Evolutionary conservation across 2,797 vertebrate species (phyloP).

Genomic region (Coilia nasus): DNA sequence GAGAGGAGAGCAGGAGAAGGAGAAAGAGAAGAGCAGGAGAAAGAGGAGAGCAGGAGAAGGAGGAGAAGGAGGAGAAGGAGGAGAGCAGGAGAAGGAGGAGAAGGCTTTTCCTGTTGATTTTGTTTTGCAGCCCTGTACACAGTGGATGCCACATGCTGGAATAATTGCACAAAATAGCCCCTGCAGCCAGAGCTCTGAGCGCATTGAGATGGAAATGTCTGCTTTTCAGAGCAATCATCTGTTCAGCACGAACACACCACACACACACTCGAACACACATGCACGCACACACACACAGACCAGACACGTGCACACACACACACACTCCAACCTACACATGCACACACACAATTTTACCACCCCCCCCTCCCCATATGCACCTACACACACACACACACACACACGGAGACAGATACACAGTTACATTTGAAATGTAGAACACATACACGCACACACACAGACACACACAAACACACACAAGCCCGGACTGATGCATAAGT

Average conservation of each 20-base stretch:
- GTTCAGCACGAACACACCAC: background rate
- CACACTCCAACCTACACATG: background rate
- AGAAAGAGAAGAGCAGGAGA: background rate
- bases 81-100: background rate
- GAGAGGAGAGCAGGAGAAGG: too few species aligned
- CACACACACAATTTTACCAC: background rate
- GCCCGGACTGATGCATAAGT: too few species aligned
- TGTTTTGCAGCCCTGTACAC: background rate
- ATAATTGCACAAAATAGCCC: conserved; percentile 24
- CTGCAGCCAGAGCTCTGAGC: conserved; percentile 14
- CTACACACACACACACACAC: background rate
- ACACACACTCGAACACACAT: background rate
- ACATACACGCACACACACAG: background rate
- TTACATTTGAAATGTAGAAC: background rate
- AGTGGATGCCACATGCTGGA: conserved; percentile 19
- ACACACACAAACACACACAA: background rate
- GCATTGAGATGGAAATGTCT: conserved; percentile 22
- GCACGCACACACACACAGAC: conserved; percentile 5
- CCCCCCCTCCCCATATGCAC: too few species aligned
- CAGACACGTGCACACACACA: background rate
- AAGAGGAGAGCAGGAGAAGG: too few species aligned
- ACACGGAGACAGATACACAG: background rate
- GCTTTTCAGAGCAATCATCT: conserved; percentile 21
- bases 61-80: background rate
- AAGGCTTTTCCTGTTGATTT: background rate